phyloP scores from a whole-genome alignment of 2,888 invertebrate genomes.

The Tenthredo mesomela region DNA sequence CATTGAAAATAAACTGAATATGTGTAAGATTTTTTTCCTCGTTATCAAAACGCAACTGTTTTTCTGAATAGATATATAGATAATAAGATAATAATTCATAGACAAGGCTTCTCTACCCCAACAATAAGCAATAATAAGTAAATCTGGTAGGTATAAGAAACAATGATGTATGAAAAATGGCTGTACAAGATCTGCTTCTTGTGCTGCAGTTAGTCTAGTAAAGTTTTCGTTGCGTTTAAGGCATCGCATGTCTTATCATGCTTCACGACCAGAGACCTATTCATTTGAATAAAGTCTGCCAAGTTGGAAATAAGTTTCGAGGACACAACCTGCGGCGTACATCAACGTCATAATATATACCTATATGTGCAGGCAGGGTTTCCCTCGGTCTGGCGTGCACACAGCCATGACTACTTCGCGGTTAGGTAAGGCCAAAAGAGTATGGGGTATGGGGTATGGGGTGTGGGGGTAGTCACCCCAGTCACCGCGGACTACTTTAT shows the following conservation, averaged over 20 bases:
- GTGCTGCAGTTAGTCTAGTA: background rate
- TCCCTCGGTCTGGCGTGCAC: constrained; percentile 27
- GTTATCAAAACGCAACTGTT: background rate
- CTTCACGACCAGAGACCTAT: constrained; percentile 44
- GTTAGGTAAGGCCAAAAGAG: constrained; percentile 7
- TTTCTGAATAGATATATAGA: background rate
- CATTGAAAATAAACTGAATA: background rate
- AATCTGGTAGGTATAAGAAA: background rate
- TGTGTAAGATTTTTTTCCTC: background rate
- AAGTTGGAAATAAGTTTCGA: constrained; percentile 59
- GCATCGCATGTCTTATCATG: constrained; percentile 49
- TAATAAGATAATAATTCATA: background rate
- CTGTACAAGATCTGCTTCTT: background rate
- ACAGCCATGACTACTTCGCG: constrained; percentile 16
- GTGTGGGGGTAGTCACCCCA: constrained; percentile 19
- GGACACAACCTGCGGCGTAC: constrained; percentile 43
- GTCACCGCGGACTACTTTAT: constrained; percentile 51
- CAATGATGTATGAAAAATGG: background rate
- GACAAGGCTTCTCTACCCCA: background rate
- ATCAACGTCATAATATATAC: constrained; percentile 32
- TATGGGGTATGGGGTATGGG: background rate
- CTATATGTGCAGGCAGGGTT: background rate
- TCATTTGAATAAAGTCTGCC: constrained; percentile 59
- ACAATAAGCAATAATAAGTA: background rate
- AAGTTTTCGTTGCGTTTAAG: constrained; percentile 54